Conservation (phyloP, 2,888 invertebrate species). For the Spatulosminthurus flaviceps region DNA sequence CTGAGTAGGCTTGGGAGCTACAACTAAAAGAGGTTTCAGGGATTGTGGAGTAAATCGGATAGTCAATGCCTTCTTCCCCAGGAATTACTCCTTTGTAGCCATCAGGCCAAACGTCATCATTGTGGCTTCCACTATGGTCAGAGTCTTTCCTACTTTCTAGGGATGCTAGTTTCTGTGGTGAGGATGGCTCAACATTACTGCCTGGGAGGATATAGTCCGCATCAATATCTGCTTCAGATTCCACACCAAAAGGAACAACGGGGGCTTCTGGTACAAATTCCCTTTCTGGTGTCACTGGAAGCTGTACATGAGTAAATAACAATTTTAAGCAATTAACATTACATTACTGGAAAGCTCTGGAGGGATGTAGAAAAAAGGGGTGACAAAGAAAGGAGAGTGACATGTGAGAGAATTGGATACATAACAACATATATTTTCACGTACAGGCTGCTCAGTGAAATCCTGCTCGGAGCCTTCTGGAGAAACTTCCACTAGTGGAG, state of each 20-base stretch:
- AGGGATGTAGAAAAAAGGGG: no score
- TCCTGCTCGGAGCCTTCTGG: neutral
- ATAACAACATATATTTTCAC: neutral
- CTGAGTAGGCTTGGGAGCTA: constrained; percentile 57
- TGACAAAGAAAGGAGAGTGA: no score
- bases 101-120: constrained; percentile 57
- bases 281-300: constrained; percentile 18
- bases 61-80: constrained; percentile 60
- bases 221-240: constrained; percentile 39
- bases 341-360: neutral
- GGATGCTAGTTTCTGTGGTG: neutral
- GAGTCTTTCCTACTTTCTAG: neutral
- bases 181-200: neutral
- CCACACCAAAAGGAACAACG: constrained; percentile 11
- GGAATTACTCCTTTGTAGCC: constrained; percentile 60
- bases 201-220: constrained; percentile 19
- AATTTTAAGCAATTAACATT: constrained; percentile 1
- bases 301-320: neutral
- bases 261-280: neutral
- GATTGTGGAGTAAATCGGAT: constrained; percentile 58
- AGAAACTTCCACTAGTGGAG: neutral
- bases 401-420: neutral
- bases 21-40: constrained; percentile 59
- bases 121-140: constrained; percentile 20
- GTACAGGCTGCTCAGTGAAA: constrained; percentile 22